phyloP scores from a whole-genome alignment of 2,888 invertebrate species.

The Antheraea assamensis region DNA sequence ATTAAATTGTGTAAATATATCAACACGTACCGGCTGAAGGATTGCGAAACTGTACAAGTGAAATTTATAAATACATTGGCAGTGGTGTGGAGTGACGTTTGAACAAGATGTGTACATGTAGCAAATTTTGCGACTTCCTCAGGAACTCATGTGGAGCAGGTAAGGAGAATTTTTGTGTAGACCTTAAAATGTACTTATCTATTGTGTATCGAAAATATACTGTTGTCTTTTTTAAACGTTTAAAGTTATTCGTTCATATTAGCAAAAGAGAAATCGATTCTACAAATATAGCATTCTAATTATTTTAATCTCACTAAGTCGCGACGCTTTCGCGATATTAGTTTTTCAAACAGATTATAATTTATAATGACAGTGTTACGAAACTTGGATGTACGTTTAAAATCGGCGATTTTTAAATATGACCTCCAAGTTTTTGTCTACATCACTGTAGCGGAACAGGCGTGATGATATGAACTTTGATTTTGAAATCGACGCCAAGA shows the following conservation, averaged over 20 bases:
- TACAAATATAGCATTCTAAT: constrained; percentile 17
- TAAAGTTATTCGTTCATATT: neutral
- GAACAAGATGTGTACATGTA: constrained; percentile 76
- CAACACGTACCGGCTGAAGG: constrained; percentile 68
- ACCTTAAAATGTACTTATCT: constrained; percentile 48
- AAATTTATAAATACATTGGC: constrained; percentile 82
- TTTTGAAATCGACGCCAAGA: constrained; percentile 11
- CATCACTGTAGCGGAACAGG: constrained; percentile 8
- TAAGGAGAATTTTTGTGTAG: constrained; percentile 48
- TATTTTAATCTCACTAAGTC: constrained; percentile 8
- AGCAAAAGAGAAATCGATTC: constrained; percentile 39
- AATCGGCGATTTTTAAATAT: neutral
- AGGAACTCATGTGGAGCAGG: constrained; percentile 79
- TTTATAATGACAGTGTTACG: neutral
- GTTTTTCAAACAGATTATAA: neutral
- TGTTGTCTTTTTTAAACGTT: constrained; percentile 50
- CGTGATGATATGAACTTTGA: constrained; percentile 11
- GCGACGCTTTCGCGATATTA: constrained; percentile 11
- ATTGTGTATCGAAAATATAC: constrained; percentile 33
- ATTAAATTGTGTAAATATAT: constrained; percentile 55
- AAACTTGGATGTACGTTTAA: neutral
- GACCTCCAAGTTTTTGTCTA: neutral
- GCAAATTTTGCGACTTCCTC: constrained; percentile 79
- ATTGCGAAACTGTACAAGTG: constrained; percentile 80
- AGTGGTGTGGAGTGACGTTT: constrained; percentile 70